Conservation (phyloP, 2,888 invertebrate genomes). For the Apodemia duryi region DNA sequence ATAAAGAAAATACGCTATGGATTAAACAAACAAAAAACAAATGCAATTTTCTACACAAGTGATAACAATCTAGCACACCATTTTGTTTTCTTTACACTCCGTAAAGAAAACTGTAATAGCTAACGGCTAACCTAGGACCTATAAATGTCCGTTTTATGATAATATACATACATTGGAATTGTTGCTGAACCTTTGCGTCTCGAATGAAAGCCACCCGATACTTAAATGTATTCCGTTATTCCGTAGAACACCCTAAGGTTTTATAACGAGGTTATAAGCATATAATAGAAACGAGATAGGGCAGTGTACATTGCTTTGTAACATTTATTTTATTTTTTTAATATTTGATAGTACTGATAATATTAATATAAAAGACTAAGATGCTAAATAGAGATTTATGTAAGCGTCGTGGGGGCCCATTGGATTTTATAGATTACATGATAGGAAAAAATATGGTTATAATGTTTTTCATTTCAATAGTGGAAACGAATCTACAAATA, state of each 20-base stretch:
- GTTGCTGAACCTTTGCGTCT: not conserved
- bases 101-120: constrained; percentile 5
- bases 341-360: too few species aligned
- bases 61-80: not conserved
- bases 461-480: too few species aligned
- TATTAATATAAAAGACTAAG: too few species aligned
- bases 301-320: constrained; percentile 2
- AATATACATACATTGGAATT: constrained; percentile 8
- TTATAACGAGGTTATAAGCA: constrained; percentile 3
- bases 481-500: too few species aligned
- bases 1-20: too few species aligned
- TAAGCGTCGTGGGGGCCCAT: too few species aligned
- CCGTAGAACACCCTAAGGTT: constrained; percentile 4
- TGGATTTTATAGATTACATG: too few species aligned
- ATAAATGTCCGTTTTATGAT: constrained; percentile 15
- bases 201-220: not conserved
- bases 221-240: constrained; percentile 5
- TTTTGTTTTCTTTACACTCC: constrained; percentile 5
- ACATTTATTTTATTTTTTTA: not conserved
- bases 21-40: too few species aligned
- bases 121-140: constrained; percentile 2
- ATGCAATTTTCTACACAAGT: not conserved
- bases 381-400: too few species aligned
- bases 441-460: too few species aligned
- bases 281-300: constrained; percentile 9